Base-by-base conservation (phyloP, 2,113 vertebrate genomes). In the Carassius gibelio region DNA sequence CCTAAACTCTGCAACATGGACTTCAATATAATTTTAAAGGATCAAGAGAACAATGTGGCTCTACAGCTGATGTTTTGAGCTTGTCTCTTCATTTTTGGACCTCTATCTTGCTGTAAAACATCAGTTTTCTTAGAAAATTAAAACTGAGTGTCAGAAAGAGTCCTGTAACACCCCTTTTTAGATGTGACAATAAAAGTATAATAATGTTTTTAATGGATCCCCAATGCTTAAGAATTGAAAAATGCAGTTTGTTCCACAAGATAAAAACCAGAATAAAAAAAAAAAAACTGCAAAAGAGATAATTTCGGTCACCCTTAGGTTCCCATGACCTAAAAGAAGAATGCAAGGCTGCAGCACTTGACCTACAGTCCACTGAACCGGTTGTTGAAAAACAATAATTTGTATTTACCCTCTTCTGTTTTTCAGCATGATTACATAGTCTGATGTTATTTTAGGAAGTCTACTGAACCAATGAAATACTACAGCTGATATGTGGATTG, bases 151-250 rank as follows among this genome's bases (percentile, higher is more conserved):
- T 81, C 15, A 36, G 38, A 66, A 38, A 36, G 52, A 59, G 3
- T 7, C n/a, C 34, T 55, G 26, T 38, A 15, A 45, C 45, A 36
- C 21, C 76, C 48, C 36, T 38, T 48, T 26, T 66, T 45, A 55
- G n/a, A 26, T 9, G 34, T 82, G 36, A 71, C 15, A 86, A 81
- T 75, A 81, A 88, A 88, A 75, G 64, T 3, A 69, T 64, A 66
- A 36, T 78, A 64, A 26, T 86, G 81, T 81, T 86, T 88, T 86
- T 84, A n/a, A 88, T 81, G 11, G 38, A n/a, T 62, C n/a, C 64
- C 55, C 2, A 36, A 23, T 81, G 59, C 38, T 8, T 48, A 26
- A 48, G 6, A 21, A 8, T 21, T 5, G 15, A 5, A 30, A 26
- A 17, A 64, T 45, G 19, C 8, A 3, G 1, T 42, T 17, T 45